These are phyloP conservation scores for Spongilla lacustris DNA, from an alignment of 37 sponge, comb jelly and placozoan genomes.

Conservation along the genomic window DNA sequence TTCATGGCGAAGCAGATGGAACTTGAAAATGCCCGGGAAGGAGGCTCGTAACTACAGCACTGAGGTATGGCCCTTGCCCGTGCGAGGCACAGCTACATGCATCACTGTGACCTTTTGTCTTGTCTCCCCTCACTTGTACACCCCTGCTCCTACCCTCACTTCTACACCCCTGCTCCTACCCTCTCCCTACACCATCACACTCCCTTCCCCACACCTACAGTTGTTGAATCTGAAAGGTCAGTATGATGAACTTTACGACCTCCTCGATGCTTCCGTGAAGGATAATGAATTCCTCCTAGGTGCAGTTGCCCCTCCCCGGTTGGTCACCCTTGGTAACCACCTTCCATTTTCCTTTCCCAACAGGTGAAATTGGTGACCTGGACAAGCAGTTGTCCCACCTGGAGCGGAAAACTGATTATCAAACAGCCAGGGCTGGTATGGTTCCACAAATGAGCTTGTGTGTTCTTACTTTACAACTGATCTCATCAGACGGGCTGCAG, in stretches of 20 bases:
- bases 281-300: constrained; percentile 80
- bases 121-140: background rate
- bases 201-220: constrained; percentile 18
- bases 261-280: constrained; percentile 52
- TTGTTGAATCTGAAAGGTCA: constrained; percentile 75
- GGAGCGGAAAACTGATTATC: too few relatives aligned
- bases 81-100: background rate
- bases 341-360: background rate
- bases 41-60: constrained; percentile 78
- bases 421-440: too few relatives aligned
- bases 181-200: background rate
- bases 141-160: background rate
- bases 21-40: constrained; percentile 72
- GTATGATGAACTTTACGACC: constrained; percentile 70
- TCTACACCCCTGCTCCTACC: background rate
- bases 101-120: background rate
- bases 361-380: constrained; percentile 81
- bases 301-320: background rate
- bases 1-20: constrained; percentile 74
- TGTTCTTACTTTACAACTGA: too few relatives aligned
- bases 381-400: constrained; percentile 89
- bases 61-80: constrained; percentile 57
- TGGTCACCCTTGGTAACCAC: background rate
- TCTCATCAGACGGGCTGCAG: too few relatives aligned
- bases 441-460: too few relatives aligned